Base-by-base conservation (phyloP, 1,140 invertebrate genomes). In the Saxidomus purpurata region DNA sequence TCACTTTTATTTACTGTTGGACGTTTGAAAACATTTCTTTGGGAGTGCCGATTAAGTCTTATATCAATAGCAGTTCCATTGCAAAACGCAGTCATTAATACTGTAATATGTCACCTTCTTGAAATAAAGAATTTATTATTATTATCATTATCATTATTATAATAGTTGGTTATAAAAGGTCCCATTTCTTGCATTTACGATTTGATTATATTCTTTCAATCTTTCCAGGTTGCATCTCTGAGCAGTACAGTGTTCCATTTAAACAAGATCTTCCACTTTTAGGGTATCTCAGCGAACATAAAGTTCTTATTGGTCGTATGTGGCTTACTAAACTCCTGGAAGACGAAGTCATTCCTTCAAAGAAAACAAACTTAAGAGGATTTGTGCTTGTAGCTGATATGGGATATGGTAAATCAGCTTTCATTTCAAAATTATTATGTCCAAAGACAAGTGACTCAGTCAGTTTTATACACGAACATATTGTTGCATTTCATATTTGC, bases 401-500 rank as follows among this genome's bases (percentile, higher is more conserved):
- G 40, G 82, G 82, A 1, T 85, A 71, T 52, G 82, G 82, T 17
- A 85, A 85, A 55, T 85, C 82, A 47, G 82, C 82, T 15, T 49
- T 85, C 19, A 34, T 85, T 52, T 28, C 63, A 11, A 31, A 74
- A 11, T 52, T 85, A 38, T 28, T 85, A n/a, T 85, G 82, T 34
- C 31, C 82, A n/a, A 15, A 28, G 2, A 36, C 43, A 15, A 71
- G 2, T 34, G 25, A 83, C 1, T 11, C 0, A 19, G 43, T 17
- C 0, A 31, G 11, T 8, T 6, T 1, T 38, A 71, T 85, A 31
- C 63, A 63, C 3, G 43, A 71, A 6, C 63, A 85, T 36, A 85
- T 85, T 49, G 82, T 85, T 47, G 82, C 38, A 71, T 85, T 71
- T 85, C 82, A 85, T 85, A 28, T 85, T 8, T 85, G 82, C 67